Conservation (phyloP, 2,888 invertebrate species). For the Pterostichus niger region DNA sequence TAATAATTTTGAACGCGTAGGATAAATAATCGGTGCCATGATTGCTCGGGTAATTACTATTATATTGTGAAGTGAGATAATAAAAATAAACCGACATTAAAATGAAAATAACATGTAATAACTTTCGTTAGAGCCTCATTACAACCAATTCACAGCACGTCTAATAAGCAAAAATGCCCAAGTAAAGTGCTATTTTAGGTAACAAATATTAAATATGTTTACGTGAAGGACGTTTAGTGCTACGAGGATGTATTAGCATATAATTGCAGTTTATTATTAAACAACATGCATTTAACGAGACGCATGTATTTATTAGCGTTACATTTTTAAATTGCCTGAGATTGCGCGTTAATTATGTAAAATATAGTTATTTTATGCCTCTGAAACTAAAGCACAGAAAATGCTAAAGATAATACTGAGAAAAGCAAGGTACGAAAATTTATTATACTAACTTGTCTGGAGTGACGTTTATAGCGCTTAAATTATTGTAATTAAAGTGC, state of each 20-base stretch:
- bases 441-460: conserved; percentile 47
- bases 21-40: no score
- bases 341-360: conserved; percentile 45
- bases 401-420: conserved; percentile 28
- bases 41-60: not conserved
- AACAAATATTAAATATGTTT: not conserved
- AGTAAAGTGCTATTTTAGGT: not conserved
- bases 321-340: conserved; percentile 31
- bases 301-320: conserved; percentile 40
- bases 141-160: not conserved
- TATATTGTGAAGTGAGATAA: not conserved
- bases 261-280: conserved; percentile 33
- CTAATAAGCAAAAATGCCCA: not conserved
- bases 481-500: conserved; percentile 58
- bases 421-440: conserved; percentile 42
- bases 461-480: conserved; percentile 55
- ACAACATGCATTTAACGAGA: conserved; percentile 20
- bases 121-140: conserved; percentile 6
- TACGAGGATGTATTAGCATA: conserved; percentile 8
- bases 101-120: not conserved
- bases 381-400: conserved; percentile 25
- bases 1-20: no score
- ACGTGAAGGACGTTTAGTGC: not conserved
- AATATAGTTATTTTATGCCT: conserved; percentile 34
- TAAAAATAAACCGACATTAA: not conserved